Conservation (phyloP, 2,888 invertebrate genomes). For the Sminthurinus aureus region DNA sequence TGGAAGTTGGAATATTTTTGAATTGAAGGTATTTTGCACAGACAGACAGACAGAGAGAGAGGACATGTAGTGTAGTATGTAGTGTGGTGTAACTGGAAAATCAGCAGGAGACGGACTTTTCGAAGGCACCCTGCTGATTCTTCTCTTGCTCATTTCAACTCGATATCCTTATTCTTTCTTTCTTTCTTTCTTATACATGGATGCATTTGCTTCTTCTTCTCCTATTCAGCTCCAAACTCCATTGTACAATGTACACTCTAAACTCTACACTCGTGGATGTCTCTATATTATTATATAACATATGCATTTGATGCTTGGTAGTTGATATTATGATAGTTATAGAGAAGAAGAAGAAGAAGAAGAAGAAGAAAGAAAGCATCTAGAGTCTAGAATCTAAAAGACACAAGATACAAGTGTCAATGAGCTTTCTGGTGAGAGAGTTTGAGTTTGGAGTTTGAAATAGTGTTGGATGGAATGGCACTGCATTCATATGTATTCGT, state of each 20-base stretch:
- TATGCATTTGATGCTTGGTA: not conserved
- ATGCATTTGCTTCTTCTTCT: not conserved
- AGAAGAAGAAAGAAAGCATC: too few species aligned
- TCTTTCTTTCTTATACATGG: not conserved
- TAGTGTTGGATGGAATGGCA: not conserved
- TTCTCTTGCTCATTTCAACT: constrained; percentile 53
- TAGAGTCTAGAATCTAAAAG: too few species aligned
- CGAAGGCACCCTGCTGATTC: constrained; percentile 50
- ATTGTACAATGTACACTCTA: too few species aligned
- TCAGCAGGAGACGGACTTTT: constrained; percentile 55
- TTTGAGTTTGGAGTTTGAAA: not conserved
- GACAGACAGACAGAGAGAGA: too few species aligned
- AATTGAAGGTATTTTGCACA: constrained; percentile 32
- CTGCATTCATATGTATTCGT: not conserved
- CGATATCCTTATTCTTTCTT: constrained; percentile 49
- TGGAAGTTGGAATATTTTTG: constrained; percentile 37
- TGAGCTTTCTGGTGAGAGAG: constrained; percentile 5
- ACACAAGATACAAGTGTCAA: not conserved
- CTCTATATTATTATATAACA: not conserved
- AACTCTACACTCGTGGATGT: too few species aligned
- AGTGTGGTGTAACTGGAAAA: constrained; percentile 53
- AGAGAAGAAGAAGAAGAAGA: not conserved
- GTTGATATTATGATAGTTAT: too few species aligned
- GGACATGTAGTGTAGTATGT: constrained; percentile 12
- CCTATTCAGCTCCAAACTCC: not conserved